Conservation (phyloP, 2,797 vertebrate species). For the Loriculus beryllinus region DNA sequence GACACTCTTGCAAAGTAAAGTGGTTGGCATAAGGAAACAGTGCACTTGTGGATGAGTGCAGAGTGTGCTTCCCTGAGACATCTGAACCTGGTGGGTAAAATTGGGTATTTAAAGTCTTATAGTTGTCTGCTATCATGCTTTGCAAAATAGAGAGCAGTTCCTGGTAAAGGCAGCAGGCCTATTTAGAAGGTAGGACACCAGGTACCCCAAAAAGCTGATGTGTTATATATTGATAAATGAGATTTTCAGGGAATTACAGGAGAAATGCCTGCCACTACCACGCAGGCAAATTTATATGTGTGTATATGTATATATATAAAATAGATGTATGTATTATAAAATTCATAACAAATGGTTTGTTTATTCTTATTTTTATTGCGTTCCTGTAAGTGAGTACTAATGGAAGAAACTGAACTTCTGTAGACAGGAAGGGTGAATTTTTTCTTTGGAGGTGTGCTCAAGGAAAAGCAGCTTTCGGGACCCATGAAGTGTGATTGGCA, state of each 20-base stretch:
- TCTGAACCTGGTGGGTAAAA: not conserved
- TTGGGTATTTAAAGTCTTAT: not conserved
- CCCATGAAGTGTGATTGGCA: not conserved
- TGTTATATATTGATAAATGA: not conserved
- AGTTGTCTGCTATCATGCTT: not conserved
- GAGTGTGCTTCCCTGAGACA: not conserved
- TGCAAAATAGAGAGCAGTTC: not conserved
- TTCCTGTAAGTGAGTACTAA: not conserved
- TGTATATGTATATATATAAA: no score
- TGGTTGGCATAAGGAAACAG: not conserved
- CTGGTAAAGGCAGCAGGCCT: not conserved
- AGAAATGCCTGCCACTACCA: not conserved
- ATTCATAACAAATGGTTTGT: not conserved
- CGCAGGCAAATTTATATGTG: not conserved
- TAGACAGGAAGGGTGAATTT: not conserved
- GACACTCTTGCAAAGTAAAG: not conserved
- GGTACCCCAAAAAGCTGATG: not conserved
- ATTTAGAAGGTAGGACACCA: not conserved
- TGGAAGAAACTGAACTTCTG: not conserved
- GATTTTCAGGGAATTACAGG: not conserved
- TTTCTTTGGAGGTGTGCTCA: not conserved
- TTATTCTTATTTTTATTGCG: not conserved
- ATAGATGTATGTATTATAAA: not conserved
- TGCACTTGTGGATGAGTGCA: not conserved
- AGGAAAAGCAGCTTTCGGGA: not conserved